Percentiles rank a stretch among this genome's conserved stretches.
Conservation (phyloP, 2,113 vertebrate genomes). For the Gopherus evgoodei region DNA sequence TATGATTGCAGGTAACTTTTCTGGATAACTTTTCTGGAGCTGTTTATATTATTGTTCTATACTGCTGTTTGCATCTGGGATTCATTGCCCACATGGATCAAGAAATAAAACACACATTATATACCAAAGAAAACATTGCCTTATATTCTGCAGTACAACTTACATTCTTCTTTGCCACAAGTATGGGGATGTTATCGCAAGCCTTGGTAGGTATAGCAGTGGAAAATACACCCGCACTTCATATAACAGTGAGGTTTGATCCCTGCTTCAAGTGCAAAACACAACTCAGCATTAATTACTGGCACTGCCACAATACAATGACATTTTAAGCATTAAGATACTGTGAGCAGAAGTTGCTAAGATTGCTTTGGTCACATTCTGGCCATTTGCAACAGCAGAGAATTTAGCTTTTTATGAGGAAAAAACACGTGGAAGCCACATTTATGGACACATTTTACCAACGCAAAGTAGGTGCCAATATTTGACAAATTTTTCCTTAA, state of each 20-base stretch:
- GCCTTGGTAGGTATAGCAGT: background rate
- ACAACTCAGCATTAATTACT: fast-evolving
- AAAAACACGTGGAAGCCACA: background rate
- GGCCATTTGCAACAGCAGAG: background rate
- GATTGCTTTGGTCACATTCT: background rate
- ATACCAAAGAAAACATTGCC: background rate
- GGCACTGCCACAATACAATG: background rate
- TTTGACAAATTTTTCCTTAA: background rate
- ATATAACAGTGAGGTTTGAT: background rate
- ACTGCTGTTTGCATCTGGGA: background rate
- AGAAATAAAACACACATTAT: background rate
- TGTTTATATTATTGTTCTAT: background rate
- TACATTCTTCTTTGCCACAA: background rate
- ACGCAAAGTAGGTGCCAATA: background rate
- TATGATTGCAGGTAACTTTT: background rate
- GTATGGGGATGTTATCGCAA: background rate
- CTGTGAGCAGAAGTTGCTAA: background rate
- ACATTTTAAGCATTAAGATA: background rate
- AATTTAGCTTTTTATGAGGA: background rate
- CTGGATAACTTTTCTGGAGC: background rate
- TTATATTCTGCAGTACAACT: background rate
- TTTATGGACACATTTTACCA: background rate
- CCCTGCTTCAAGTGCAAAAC: background rate
- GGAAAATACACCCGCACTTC: background rate
- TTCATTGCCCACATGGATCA: background rate